phyloP scores from a whole-genome alignment of 2,797 vertebrate genomes.

The Phoxinus dragarum region DNA sequence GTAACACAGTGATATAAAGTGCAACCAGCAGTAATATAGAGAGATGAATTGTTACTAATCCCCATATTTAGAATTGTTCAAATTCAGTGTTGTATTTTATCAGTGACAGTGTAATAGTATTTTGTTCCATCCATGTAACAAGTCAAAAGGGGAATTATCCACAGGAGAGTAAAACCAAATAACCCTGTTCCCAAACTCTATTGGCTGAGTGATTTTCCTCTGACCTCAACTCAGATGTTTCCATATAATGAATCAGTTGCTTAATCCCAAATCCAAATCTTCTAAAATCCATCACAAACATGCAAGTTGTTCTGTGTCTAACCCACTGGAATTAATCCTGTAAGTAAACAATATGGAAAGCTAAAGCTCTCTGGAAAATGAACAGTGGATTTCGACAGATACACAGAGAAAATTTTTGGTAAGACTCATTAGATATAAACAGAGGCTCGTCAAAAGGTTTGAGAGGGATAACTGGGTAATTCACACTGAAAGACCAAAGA shows the following conservation, averaged over 20 bases:
- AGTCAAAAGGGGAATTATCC: background rate
- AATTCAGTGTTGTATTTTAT: background rate
- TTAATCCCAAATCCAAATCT: slow-evolving; percentile 41
- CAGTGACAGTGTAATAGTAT: background rate
- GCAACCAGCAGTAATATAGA: background rate
- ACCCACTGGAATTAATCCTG: slow-evolving; percentile 41
- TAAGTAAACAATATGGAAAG: slow-evolving; percentile 30
- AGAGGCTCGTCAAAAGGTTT: slow-evolving; percentile 44
- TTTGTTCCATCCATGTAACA: background rate
- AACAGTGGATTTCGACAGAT: slow-evolving; percentile 42
- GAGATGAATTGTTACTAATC: background rate
- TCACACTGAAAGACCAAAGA: slow-evolving; percentile 32
- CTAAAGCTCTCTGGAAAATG: slow-evolving; percentile 6
- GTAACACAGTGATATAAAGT: background rate
- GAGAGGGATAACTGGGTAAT: slow-evolving; percentile 41
- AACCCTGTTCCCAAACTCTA: background rate
- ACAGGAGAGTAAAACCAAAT: background rate
- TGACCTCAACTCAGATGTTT: slow-evolving; percentile 48
- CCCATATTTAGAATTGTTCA: background rate
- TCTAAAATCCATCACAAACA: slow-evolving; percentile 37
- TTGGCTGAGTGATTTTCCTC: slow-evolving; percentile 5
- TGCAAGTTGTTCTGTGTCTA: slow-evolving; percentile 20
- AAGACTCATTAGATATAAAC: slow-evolving; percentile 44
- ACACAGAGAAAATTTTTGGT: background rate
- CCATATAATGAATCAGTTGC: slow-evolving; percentile 42